Base-by-base conservation (phyloP, 2,113 vertebrate species). In the Amia ocellicauda region DNA sequence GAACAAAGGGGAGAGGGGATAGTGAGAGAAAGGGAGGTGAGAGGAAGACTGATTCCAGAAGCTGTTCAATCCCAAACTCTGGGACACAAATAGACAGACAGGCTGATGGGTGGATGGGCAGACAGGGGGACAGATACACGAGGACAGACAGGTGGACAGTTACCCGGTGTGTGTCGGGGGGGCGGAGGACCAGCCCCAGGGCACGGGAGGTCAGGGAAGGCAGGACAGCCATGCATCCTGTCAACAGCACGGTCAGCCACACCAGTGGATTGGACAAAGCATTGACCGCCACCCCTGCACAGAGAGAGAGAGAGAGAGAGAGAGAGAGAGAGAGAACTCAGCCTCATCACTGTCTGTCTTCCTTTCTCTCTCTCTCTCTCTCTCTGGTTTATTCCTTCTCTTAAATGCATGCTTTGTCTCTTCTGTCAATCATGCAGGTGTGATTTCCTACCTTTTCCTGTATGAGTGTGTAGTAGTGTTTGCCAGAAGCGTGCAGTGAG, bases 171-270 rank as follows among this genome's bases (percentile, higher is more conserved):
- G 70, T 74, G 76, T 63, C 63, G 3, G 58, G 56, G 22, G 20
- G 23, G 7, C 53, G 67, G 1, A 62, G 47, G 31, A 84, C 62
- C 61, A 80, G 62, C 4, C 10, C 13, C 50, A 91, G 16, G 8
- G 83, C 75, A 1, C 53, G 84, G 16, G 71, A 0, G 0, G 87
- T 74, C 57, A 96, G 29, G 0, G 90, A 82, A 0, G 92, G 91
- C 42, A 97, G n/a, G 1, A 83, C 74, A 54, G 86, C 93, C 3
- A 79, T 58, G 36, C 82, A 79, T 58, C 92, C 64, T 0, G 86
- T 85, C 29, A 99, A 82, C 29, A 95, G 62, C 14, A 93, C 63
- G 26, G 91, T 82, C 0, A 97, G 86, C 84, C 94, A 87, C 19
- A 84, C 29, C 0, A 81, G 78, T 2, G 91, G 91, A 49, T 87